Conservation (phyloP, 30 jellyfish, hydroid and myxozoan species). For the Aurelia aurita region DNA sequence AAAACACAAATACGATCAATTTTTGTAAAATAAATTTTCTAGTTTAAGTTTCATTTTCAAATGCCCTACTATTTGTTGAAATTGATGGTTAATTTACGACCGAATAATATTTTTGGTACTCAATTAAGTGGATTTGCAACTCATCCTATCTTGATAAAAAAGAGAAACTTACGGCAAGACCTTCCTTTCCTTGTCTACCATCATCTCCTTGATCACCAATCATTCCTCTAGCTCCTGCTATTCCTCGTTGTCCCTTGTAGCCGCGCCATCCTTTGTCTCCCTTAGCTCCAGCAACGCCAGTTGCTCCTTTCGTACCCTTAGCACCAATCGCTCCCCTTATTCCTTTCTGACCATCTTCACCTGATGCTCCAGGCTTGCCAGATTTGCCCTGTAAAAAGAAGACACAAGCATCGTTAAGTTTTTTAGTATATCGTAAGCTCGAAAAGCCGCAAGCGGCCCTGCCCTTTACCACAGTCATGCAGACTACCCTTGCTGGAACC, state of each 20-base stretch:
- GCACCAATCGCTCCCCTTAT: conserved; percentile 62
- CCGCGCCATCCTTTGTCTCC: conserved; percentile 97
- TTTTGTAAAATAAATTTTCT: too few relatives aligned
- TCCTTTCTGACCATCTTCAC: conserved; percentile 78
- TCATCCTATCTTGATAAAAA: too few relatives aligned
- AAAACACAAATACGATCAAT: too few relatives aligned
- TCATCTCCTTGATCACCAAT: conserved; percentile 68
- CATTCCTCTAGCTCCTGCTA: conserved; percentile 73
- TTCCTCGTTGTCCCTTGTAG: conserved; percentile 88
- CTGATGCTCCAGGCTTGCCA: conserved; percentile 49
- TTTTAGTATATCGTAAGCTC: too few relatives aligned
- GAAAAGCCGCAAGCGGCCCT: too few relatives aligned
- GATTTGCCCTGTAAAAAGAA: conserved; percentile 35
- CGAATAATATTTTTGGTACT: too few relatives aligned
- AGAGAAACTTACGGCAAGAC: conserved; percentile 38
- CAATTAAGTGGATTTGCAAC: too few relatives aligned
- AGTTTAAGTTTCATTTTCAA: too few relatives aligned
- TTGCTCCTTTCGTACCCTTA: conserved; percentile 63
- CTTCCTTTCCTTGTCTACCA: conserved; percentile 57
- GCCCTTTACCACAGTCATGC: too few relatives aligned
- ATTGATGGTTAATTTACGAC: too few relatives aligned
- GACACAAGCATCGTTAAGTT: background rate
- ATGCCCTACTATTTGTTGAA: too few relatives aligned
- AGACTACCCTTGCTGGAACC: too few relatives aligned
- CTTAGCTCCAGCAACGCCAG: conserved; percentile 84